phyloP scores from a whole-genome alignment of 2,113 vertebrate species.

The Myocastor coypus region DNA sequence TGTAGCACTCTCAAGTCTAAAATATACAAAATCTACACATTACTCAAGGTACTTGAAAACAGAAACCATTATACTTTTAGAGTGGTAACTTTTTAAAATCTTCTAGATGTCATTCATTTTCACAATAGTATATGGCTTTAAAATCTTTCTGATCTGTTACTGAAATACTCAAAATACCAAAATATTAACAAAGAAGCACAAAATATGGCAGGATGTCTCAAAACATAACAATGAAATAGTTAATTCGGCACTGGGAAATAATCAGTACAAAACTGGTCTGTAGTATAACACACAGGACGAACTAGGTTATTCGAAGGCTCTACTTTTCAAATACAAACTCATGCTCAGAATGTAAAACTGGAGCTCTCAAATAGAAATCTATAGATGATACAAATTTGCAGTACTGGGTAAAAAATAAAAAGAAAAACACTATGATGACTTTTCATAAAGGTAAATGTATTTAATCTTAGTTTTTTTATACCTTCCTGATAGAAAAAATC shows the following conservation, averaged over 20 bases:
- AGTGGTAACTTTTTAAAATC: not conserved
- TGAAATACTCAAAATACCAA: too few relatives aligned
- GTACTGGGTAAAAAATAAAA: not conserved
- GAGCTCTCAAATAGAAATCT: not conserved
- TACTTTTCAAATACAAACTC: slow-evolving; percentile 42
- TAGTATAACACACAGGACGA: slow-evolving; percentile 5
- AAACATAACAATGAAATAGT: not conserved
- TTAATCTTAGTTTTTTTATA: not conserved
- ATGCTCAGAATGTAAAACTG: not conserved
- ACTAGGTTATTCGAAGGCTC: not conserved
- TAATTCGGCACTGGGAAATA: not conserved
- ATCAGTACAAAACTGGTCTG: not conserved
- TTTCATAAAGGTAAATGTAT: slow-evolving; percentile 20
- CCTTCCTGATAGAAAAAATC: slow-evolving; percentile 32
- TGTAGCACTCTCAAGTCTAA: not conserved
- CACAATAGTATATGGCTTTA: not conserved
- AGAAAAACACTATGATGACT: not conserved
- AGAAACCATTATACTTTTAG: not conserved
- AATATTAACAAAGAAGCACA: not conserved
- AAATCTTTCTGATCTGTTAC: slow-evolving; percentile 5
- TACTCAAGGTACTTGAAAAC: not conserved
- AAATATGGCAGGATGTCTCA: not conserved
- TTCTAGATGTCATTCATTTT: slow-evolving; percentile 35
- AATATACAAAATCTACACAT: slow-evolving; percentile 37
- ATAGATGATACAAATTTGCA: not conserved